Base-by-base conservation (phyloP, 1,140 invertebrate genomes). In the Drosophila cardini region DNA sequence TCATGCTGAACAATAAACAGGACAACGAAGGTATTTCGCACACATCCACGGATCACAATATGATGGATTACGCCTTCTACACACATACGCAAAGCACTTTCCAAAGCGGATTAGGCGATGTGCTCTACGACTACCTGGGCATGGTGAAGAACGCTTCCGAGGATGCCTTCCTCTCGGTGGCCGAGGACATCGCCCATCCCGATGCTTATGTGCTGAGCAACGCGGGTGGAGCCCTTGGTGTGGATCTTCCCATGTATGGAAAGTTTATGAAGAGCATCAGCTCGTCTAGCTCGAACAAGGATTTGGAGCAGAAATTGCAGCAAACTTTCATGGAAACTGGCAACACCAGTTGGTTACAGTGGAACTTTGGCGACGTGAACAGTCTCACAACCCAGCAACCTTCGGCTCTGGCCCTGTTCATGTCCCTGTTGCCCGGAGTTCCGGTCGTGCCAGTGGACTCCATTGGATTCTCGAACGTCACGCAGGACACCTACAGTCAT, bases 341-440 rank as follows among this genome's bases (percentile, higher is more conserved):
- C 58, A 87, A 85, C 6, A 15, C 13, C 30, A 76, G 70, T n/a
- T 92, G 90, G 87, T n/a, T 92, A 53, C 91, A 92, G 60, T 92
- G 91, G 91, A 79, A 91, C 71, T 79, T 90, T 4, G 78, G 15
- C 1, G 75, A 82, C 43, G 61, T 90, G 9, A 75, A 81, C 40
- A 70, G 75, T 8, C 52, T 75, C 43, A 79, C 80, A 9, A 38
- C 52, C 0, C 70, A 69, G 4, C 61, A 90, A 56, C 80, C 86
- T 0, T 92, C 91, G 0, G 91, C 92, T 9, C 92, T 96, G 0
- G 94, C 95, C 57, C 94, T 95, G 36, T 93, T 97, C 74, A 94
- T 94, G 6, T 93, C 96, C 65, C 90, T 97, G 11, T 89, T 97
- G 42, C 95, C 95, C 1, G 97, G 96, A 1, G 95, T 96, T 1